Conservation (phyloP, 2,888 invertebrate species). For the Drosophila formosana region DNA sequence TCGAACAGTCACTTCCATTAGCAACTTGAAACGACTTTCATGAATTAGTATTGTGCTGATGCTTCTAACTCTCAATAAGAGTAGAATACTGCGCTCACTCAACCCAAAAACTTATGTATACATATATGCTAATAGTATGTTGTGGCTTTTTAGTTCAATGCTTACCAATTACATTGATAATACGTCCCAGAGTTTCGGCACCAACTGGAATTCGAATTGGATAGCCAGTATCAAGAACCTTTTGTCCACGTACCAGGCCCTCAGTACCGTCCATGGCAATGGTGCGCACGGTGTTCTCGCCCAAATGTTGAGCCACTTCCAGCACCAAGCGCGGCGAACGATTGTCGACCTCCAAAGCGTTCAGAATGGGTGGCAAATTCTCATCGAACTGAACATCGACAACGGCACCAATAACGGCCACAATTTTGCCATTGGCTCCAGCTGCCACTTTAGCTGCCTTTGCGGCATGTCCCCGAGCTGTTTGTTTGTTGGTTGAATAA, state of each 20-base stretch:
- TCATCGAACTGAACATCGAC: conserved; percentile 98
- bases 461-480: conserved; percentile 80
- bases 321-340: conserved; percentile 92
- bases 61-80: too few relatives aligned
- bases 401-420: conserved; percentile 98
- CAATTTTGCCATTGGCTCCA: conserved; percentile 86
- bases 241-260: conserved; percentile 94
- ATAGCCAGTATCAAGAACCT: conserved; percentile 91
- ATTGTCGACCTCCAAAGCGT: conserved; percentile 96
- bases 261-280: conserved; percentile 98
- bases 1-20: too few relatives aligned
- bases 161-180: conserved; percentile 95
- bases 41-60: too few relatives aligned
- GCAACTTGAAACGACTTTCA: too few relatives aligned
- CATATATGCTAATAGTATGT: too few relatives aligned
- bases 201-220: conserved; percentile 97
- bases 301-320: conserved; percentile 94
- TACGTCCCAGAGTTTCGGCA: conserved; percentile 94
- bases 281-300: conserved; percentile 94
- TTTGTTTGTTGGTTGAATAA: neutral
- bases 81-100: neutral
- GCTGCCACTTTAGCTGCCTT: conserved; percentile 77
- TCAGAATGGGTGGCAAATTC: conserved; percentile 95
- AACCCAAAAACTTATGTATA: neutral
- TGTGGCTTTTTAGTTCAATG: neutral